Evolutionary conservation across 2,113 vertebrate species (phyloP).

Genomic region (Nipponia nippon): DNA sequence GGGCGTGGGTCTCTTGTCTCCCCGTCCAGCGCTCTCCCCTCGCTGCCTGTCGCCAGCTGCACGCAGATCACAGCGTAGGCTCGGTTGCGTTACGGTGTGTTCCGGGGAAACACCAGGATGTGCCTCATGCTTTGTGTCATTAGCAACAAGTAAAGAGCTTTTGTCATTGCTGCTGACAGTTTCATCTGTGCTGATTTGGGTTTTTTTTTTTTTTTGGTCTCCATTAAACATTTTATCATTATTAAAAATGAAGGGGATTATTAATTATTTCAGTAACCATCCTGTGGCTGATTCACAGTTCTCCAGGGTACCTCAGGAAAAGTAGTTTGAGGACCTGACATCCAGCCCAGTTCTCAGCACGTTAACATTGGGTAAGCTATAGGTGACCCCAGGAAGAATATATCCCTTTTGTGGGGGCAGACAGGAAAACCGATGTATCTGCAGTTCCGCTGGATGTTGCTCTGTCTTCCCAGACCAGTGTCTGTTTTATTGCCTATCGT

Average conservation of each 20-base stretch:
- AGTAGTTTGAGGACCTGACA: background rate
- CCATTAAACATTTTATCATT: background rate
- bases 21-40: background rate
- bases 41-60: rapidly evolving
- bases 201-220: background rate
- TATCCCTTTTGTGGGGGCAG: background rate
- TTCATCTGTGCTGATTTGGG: background rate
- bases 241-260: background rate
- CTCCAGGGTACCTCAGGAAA: background rate
- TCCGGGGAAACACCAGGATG: rapidly evolving
- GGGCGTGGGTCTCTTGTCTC: background rate
- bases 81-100: background rate
- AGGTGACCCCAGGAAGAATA: background rate
- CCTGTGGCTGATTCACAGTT: background rate
- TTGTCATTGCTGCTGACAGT: background rate
- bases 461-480: background rate
- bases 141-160: background rate
- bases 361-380: background rate
- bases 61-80: background rate
- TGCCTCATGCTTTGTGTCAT: background rate
- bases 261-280: background rate
- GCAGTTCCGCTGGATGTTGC: background rate
- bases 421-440: background rate
- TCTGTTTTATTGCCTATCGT: background rate
- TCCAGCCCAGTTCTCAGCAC: background rate